A percentile compares a stretch with the other conserved stretches of the same genome.
Evolutionary conservation across 2,797 vertebrate genomes (phyloP).

Genomic region (Furcifer pardalis): DNA sequence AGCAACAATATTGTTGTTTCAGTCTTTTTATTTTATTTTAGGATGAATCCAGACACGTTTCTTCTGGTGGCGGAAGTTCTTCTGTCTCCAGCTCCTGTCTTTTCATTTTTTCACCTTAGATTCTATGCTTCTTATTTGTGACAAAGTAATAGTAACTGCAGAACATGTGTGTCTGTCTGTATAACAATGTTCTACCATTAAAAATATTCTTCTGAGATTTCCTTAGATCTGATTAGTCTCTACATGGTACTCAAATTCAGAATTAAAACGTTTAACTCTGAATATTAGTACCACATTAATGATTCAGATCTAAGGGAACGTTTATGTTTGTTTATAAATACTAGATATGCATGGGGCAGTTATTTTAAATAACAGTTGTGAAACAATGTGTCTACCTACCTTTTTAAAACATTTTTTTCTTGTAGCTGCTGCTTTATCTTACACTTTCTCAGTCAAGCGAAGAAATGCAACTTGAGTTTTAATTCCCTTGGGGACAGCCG

Average conservation of each 20-base stretch:
- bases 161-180: background rate
- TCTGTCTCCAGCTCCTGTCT: background rate
- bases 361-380: slow-evolving; percentile 19
- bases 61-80: background rate
- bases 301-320: too few species aligned
- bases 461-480: slow-evolving; percentile 4
- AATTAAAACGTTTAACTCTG: background rate
- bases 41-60: background rate
- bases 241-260: background rate
- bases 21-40: background rate
- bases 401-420: slow-evolving; percentile 15
- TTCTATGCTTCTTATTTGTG: background rate
- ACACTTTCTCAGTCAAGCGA: slow-evolving; percentile 16
- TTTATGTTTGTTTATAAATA: slow-evolving; percentile 6
- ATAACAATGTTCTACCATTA: slow-evolving; percentile 2
- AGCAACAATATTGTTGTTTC: background rate
- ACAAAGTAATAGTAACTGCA: background rate
- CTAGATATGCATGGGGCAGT: background rate
- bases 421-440: slow-evolving; percentile 15
- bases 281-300: too few species aligned
- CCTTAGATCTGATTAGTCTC: slow-evolving; percentile 5
- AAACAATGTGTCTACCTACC: background rate
- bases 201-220: slow-evolving; percentile 2
- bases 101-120: background rate
- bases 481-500: slow-evolving; percentile 12